Percentiles rank a stretch among this genome's conserved stretches.
These are phyloP conservation scores for Chiroxiphia lanceolata DNA, from an alignment of 2,797 vertebrate species.

Conservation along the genomic window DNA sequence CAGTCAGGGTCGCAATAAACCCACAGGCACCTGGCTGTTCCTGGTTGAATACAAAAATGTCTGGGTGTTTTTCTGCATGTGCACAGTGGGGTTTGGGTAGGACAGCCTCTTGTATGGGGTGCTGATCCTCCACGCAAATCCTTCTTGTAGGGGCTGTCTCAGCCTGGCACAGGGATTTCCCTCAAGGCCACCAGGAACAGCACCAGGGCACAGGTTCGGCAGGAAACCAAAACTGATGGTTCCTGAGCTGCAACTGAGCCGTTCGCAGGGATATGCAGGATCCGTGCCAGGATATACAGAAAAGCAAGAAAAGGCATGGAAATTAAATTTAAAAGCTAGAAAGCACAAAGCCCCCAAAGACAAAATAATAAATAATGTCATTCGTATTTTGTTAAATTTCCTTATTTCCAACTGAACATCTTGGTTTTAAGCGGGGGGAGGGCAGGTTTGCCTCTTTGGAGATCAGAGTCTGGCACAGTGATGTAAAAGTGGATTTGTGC, in stretches of 20 bases:
- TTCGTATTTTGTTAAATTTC: not conserved
- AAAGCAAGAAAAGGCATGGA: not conserved
- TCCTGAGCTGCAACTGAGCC: not conserved
- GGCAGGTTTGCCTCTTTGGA: not conserved
- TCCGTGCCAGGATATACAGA: not conserved
- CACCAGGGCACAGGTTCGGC: not conserved
- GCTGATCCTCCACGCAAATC: not conserved
- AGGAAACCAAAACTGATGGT: not conserved
- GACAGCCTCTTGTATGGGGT: rapidly evolving
- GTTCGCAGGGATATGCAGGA: not conserved
- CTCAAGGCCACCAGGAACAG: rapidly evolving
- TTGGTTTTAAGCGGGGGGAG: not conserved
- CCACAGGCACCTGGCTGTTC: not conserved
- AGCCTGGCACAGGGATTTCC: rapidly evolving
- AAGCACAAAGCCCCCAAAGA: not conserved
- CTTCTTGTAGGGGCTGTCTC: not conserved
- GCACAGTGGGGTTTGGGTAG: rapidly evolving
- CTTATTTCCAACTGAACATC: not conserved
- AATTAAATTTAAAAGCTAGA: not conserved
- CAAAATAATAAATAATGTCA: not conserved
- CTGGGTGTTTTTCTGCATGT: not conserved
- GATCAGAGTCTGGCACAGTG: not conserved
- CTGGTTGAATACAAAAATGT: not conserved
- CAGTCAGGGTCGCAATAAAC: not conserved
- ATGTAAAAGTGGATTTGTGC: not conserved